Evolutionary conservation across 2,797 vertebrate species (phyloP).

Genomic region (Hirundo rustica): DNA sequence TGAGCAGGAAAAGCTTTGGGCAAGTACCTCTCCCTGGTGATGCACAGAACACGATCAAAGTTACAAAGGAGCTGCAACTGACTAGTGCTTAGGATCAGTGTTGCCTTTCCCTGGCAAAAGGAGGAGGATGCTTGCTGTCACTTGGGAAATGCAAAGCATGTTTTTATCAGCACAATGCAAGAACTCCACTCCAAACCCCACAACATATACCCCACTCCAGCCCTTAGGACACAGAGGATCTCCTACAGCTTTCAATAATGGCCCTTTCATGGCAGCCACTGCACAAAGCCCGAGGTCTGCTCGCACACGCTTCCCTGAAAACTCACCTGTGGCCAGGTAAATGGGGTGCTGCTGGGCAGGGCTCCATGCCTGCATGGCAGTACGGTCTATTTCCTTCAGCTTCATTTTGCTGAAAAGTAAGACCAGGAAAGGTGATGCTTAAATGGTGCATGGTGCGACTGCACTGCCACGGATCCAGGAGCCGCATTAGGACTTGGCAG

Average conservation of each 20-base stretch:
- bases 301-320: background rate
- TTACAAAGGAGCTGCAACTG: background rate
- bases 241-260: fast-evolving
- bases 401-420: constrained; percentile 84
- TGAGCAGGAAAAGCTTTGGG: background rate
- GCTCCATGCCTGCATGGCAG: constrained; percentile 97
- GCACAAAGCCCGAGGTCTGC: fast-evolving
- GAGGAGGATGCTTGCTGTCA: background rate
- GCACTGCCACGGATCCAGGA: background rate
- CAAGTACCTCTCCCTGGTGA: background rate
- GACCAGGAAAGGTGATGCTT: background rate
- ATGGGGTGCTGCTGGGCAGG: constrained; percentile 93
- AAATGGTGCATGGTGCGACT: fast-evolving
- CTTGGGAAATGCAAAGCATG: fast-evolving
- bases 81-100: fast-evolving
- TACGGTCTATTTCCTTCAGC: constrained; percentile 94
- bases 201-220: fast-evolving
- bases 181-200: background rate
- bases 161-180: background rate
- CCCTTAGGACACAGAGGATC: background rate
- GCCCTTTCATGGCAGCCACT: fast-evolving
- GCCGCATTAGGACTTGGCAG: background rate
- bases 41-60: fast-evolving
- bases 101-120: background rate
- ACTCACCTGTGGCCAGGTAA: constrained; percentile 91